These are phyloP conservation scores for Equus przewalskii DNA, from an alignment of 2,113 vertebrate species.

Conservation along the genomic window DNA sequence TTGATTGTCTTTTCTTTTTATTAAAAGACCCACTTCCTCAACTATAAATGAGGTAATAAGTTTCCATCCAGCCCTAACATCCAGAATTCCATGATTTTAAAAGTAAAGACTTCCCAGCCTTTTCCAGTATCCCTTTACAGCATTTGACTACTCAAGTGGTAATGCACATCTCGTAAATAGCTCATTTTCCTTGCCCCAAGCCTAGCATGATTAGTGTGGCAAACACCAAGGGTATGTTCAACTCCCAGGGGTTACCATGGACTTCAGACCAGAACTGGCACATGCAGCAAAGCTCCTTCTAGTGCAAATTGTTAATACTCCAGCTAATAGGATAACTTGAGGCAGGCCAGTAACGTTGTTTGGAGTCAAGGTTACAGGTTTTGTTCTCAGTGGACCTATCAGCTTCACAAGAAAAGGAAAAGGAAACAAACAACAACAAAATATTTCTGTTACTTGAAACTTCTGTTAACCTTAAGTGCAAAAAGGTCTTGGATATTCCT, in stretches of 20 bases:
- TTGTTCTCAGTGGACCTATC: neutral
- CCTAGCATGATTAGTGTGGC: neutral
- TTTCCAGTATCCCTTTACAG: neutral
- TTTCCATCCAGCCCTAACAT: neutral
- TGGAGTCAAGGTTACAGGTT: neutral
- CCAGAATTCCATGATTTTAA: neutral
- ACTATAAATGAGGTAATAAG: conserved; percentile 48
- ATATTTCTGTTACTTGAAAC: neutral
- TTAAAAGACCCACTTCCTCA: neutral
- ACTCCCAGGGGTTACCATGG: neutral
- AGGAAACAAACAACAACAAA: neutral
- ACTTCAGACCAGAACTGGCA: neutral
- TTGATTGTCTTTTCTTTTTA: conserved; percentile 57
- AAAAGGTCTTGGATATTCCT: neutral
- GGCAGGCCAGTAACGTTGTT: neutral
- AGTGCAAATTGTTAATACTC: neutral
- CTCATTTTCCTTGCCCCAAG: neutral
- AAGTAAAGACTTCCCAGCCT: neutral
- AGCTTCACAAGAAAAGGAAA: neutral
- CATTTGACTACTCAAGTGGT: neutral
- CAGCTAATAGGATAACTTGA: neutral
- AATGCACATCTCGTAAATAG: neutral
- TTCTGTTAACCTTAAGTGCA: neutral
- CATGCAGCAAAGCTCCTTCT: neutral
- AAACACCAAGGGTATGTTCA: neutral